Conservation (phyloP, 2,797 vertebrate genomes). For the Syngnathus acus region DNA sequence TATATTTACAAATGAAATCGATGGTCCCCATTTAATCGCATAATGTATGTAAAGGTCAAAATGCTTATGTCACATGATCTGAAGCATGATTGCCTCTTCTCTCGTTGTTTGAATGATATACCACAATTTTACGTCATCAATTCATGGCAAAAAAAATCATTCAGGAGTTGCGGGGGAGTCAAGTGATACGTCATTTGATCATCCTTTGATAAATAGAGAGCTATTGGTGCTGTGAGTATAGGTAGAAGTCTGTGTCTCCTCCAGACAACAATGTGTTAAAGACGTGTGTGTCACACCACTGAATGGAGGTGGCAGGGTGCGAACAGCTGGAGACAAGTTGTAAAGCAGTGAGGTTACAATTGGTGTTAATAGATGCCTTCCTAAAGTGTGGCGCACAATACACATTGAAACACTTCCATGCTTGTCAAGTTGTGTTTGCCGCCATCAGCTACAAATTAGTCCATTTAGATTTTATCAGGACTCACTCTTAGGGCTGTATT, state of each 20-base stretch:
- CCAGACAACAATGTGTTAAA: constrained; percentile 34
- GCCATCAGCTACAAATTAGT: constrained; percentile 10
- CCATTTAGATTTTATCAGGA: neutral
- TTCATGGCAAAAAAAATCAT: neutral
- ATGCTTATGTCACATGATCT: neutral
- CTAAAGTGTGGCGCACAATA: constrained; percentile 54
- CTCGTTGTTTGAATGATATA: neutral
- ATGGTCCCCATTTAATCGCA: neutral
- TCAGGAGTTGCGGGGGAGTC: constrained; percentile 1
- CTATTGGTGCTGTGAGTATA: constrained; percentile 15
- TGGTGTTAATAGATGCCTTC: constrained; percentile 65
- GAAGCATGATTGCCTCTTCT: neutral
- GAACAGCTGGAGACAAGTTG: constrained; percentile 55
- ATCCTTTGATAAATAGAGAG: constrained; percentile 21
- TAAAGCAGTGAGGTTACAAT: constrained; percentile 58
- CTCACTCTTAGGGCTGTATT: neutral
- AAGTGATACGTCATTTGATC: constrained; percentile 26
- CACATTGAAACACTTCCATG: constrained; percentile 34
- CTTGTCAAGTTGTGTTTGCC: constrained; percentile 15
- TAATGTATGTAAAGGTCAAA: neutral
- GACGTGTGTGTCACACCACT: constrained; percentile 43
- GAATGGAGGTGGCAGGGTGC: constrained; percentile 55
- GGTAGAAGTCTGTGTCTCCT: constrained; percentile 14
- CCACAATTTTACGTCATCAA: neutral
- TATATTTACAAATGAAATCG: too few relatives aligned